Conservation (phyloP, 2,888 invertebrate genomes). For the Drosophila mimica region DNA sequence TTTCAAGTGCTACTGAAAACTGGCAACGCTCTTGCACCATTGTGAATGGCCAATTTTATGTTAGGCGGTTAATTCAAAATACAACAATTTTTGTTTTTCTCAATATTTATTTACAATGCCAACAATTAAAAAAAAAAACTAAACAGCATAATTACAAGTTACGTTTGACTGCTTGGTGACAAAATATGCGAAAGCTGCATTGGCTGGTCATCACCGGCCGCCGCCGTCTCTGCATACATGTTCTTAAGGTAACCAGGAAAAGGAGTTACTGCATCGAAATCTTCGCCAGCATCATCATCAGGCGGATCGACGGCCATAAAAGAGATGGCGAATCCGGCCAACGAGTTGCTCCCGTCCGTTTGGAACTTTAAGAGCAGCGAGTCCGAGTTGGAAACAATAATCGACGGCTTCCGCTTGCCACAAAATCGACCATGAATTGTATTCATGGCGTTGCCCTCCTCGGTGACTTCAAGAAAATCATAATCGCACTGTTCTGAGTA, state of each 20-base stretch:
- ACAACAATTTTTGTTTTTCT: background rate
- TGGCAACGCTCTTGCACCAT: background rate
- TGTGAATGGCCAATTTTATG: conserved; percentile 25
- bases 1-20: background rate
- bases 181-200: conserved; percentile 28
- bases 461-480: conserved; percentile 95
- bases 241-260: conserved; percentile 85
- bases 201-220: conserved; percentile 5
- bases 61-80: conserved; percentile 4
- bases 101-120: conserved; percentile 60
- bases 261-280: conserved; percentile 82
- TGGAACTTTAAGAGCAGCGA: conserved; percentile 94
- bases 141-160: conserved; percentile 13
- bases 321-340: conserved; percentile 96
- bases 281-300: conserved; percentile 83
- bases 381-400: conserved; percentile 95
- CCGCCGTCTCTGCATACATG: conserved; percentile 69
- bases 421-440: conserved; percentile 93
- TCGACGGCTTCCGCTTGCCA: conserved; percentile 93
- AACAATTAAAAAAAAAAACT: conserved; percentile 29
- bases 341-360: conserved; percentile 94
- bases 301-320: conserved; percentile 90
- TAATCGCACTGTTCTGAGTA: conserved; percentile 96
- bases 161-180: conserved; percentile 49
- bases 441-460: conserved; percentile 88